Evolutionary conservation across 2,888 invertebrate species (phyloP).

Genomic region (Polymixis lichenea): DNA sequence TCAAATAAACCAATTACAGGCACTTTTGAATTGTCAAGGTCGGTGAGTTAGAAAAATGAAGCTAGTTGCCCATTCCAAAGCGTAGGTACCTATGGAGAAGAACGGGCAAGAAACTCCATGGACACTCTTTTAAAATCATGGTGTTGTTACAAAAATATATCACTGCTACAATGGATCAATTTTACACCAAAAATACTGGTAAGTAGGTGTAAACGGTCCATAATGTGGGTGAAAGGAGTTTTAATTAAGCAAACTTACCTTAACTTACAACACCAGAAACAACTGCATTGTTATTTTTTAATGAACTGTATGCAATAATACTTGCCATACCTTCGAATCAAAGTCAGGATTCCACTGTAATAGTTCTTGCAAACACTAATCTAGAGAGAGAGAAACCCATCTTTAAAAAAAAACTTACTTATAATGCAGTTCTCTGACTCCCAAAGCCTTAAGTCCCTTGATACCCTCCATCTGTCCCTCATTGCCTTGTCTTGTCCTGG

Average conservation of each 20-base stretch:
- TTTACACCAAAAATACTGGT: conserved; percentile 14
- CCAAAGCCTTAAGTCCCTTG: conserved; percentile 94
- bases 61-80: no score
- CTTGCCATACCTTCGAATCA: neutral
- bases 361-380: neutral
- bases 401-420: conserved; percentile 78
- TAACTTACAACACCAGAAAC: conserved; percentile 3
- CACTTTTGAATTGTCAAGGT: no score
- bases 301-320: conserved; percentile 6
- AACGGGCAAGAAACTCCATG: no score
- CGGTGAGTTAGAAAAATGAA: no score
- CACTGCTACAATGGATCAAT: conserved; percentile 11
- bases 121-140: no score
- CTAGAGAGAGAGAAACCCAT: neutral
- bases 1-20: no score
- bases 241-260: no score
- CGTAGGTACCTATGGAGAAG: no score
- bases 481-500: conserved; percentile 93
- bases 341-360: neutral
- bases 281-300: neutral
- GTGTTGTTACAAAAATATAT: no score
- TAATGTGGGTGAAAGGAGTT: neutral
- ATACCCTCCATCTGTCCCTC: conserved; percentile 95
- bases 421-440: conserved; percentile 88
- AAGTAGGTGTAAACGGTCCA: neutral